phyloP scores from a whole-genome alignment of 2,888 invertebrate genomes.

The Globia sparganii region DNA sequence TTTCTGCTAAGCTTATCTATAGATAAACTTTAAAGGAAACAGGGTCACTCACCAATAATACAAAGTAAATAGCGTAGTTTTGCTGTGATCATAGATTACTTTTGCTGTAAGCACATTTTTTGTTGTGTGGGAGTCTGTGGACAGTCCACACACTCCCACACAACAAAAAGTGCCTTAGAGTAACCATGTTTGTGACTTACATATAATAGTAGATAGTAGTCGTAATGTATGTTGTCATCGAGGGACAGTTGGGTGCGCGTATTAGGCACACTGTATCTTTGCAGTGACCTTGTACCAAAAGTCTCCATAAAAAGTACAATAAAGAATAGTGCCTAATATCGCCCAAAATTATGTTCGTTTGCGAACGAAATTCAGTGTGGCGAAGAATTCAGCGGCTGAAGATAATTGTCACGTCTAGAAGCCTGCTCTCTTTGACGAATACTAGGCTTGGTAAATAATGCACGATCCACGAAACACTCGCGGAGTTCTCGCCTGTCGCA shows the following conservation, averaged over 20 bases:
- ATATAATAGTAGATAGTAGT: constrained; percentile 1
- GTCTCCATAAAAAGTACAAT: constrained; percentile 34
- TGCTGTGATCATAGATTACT: background rate
- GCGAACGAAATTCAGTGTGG: constrained; percentile 19
- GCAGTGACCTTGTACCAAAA: constrained; percentile 4
- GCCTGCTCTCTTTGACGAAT: constrained; percentile 17
- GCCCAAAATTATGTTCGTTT: constrained; percentile 25
- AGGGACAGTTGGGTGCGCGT: constrained; percentile 22
- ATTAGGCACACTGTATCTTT: constrained; percentile 17
- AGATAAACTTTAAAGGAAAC: background rate
- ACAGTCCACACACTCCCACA: background rate
- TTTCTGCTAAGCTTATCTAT: background rate
- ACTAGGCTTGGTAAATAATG: constrained; percentile 2
- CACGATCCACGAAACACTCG: background rate
- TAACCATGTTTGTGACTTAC: background rate
- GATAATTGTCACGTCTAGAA: constrained; percentile 59
- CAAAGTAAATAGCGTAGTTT: background rate
- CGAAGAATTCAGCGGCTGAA: constrained; percentile 26
- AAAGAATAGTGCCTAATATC: constrained; percentile 18
- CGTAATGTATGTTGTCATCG: constrained; percentile 15
- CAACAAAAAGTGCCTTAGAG: constrained; percentile 1
- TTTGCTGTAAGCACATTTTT: background rate
- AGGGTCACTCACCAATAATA: background rate
- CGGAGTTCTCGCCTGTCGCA: background rate
- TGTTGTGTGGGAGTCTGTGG: background rate